Percentiles rank a stretch among this genome's conserved stretches.
Conservation (phyloP, 1,140 invertebrate species). For the Ostrea edulis region DNA sequence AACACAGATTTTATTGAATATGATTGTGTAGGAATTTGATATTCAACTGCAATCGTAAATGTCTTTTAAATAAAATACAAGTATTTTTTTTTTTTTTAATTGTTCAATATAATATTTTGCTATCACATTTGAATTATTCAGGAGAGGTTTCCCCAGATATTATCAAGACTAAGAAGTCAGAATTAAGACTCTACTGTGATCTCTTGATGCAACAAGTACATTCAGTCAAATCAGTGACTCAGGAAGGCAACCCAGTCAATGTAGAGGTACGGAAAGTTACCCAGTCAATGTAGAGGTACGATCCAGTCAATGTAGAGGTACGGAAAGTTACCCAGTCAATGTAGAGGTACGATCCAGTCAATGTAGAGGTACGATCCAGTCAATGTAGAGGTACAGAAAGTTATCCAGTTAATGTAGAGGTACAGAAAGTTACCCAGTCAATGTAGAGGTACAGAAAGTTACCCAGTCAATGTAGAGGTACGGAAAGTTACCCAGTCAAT, state of each 20-base stretch:
- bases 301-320: no score
- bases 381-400: not conserved
- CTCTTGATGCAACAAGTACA: conserved; percentile 91
- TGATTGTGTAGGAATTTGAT: no score
- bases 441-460: not conserved
- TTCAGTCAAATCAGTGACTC: conserved; percentile 84
- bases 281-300: not conserved
- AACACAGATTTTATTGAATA: not conserved
- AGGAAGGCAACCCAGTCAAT: conserved; percentile 80
- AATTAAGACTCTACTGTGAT: conserved; percentile 89
- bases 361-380: no score
- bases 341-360: no score
- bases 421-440: not conserved
- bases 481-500: not conserved
- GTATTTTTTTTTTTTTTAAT: not conserved
- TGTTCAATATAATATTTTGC: not conserved
- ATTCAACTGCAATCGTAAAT: not conserved
- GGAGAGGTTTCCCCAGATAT: conserved; percentile 77
- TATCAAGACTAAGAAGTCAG: conserved; percentile 88
- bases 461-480: not conserved
- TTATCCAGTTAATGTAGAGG: not conserved
- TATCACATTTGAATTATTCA: conserved; percentile 38
- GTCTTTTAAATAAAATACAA: not conserved
- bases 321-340: not conserved
- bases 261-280: not conserved